phyloP scores from a whole-genome alignment of 2,797 vertebrate genomes.

The Alectoris magna region DNA sequence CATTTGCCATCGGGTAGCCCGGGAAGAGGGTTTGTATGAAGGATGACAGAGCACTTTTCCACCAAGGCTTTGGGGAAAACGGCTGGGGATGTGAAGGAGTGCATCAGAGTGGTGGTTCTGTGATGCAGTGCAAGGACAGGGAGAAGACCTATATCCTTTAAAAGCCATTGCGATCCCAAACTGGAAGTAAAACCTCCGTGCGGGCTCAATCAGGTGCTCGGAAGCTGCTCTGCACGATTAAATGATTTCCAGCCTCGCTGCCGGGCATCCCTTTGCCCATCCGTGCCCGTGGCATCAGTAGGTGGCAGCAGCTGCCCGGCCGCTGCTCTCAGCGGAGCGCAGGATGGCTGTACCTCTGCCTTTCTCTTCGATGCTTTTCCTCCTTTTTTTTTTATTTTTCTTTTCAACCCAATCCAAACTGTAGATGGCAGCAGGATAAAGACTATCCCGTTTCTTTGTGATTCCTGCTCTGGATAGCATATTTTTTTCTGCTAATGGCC shows the following conservation, averaged over 20 bases:
- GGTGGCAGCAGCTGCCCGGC: conserved; percentile 65
- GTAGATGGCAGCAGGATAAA: conserved; percentile 64
- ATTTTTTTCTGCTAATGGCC: background rate
- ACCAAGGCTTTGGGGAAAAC: no score
- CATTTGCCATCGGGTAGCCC: background rate
- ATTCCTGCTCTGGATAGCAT: background rate
- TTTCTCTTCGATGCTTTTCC: background rate
- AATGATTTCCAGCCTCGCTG: background rate
- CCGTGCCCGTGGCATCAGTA: background rate
- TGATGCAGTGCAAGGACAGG: background rate
- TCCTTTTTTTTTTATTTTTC: background rate
- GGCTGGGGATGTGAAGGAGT: no score
- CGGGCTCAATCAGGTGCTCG: background rate
- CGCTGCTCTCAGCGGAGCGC: background rate
- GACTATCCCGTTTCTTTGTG: background rate
- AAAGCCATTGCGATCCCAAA: background rate
- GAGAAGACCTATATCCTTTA: background rate
- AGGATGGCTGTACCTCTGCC: background rate
- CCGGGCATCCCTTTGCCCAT: background rate
- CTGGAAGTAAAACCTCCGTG: no score
- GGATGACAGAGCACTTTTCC: background rate
- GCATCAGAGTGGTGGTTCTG: no score
- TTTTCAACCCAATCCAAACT: background rate
- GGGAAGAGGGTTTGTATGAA: background rate
- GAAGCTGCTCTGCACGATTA: background rate